A percentile compares a stretch with the other conserved stretches of the same genome.
These are phyloP conservation scores for Myoxocephalus aenaeus DNA, from an alignment of 2,797 vertebrate species.

Conservation along the genomic window DNA sequence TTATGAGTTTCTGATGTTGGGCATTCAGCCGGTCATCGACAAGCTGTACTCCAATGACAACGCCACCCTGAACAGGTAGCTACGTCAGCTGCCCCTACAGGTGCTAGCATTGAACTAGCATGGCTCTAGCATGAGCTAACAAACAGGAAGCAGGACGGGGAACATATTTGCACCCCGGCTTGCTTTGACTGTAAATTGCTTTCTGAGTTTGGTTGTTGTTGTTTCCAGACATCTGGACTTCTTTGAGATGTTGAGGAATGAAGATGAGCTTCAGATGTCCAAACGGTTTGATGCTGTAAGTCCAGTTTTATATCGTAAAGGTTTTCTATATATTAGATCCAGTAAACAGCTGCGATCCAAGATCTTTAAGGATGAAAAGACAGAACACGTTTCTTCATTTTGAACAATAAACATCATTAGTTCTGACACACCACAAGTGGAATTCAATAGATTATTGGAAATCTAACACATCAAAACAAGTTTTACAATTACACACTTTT, in stretches of 20 bases:
- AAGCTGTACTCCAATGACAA: constrained; percentile 94
- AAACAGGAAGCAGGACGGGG: neutral
- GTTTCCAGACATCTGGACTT: constrained; percentile 93
- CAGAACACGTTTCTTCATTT: neutral
- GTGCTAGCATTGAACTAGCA: neutral
- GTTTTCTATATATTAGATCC: neutral
- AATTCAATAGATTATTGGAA: neutral
- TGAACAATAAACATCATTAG: neutral
- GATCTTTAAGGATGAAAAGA: neutral
- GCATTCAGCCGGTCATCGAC: constrained; percentile 96
- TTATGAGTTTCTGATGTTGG: constrained; percentile 97
- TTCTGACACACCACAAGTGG: too few species aligned
- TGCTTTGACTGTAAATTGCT: neutral
- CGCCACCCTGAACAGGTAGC: constrained; percentile 91
- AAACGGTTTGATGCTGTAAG: constrained; percentile 91
- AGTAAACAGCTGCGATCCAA: neutral
- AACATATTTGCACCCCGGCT: neutral
- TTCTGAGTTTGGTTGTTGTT: neutral
- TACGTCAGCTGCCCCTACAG: constrained; percentile 45
- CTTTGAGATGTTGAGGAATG: constrained; percentile 95
- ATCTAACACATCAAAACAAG: neutral
- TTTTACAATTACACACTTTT: neutral
- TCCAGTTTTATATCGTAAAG: constrained; percentile 24
- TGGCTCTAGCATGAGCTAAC: neutral
- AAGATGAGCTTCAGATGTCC: constrained; percentile 92